Percentiles rank a stretch among this genome's conserved stretches.
Evolutionary conservation across 2,888 invertebrate species (phyloP).

Genomic region (Pristionchus exspectatus): DNA sequence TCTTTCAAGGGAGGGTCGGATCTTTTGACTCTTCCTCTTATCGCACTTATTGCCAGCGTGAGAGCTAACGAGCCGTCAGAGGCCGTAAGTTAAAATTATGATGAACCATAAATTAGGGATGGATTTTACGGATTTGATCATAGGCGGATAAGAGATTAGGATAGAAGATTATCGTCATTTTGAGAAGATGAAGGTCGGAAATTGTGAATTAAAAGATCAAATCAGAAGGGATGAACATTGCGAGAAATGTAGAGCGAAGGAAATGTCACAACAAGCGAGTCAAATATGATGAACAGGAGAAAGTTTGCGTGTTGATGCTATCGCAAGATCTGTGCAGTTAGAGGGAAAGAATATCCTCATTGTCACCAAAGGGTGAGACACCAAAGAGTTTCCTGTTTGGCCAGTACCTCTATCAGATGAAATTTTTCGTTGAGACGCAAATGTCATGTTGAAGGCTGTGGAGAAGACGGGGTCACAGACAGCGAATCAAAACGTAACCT

Average conservation of each 20-base stretch:
- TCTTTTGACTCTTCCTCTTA: not conserved
- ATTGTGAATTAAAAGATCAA: not conserved
- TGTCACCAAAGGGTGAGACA: too few relatives aligned
- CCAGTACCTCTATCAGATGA: too few relatives aligned
- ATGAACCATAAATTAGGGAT: not conserved
- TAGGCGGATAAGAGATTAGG: not conserved
- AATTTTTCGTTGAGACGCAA: too few relatives aligned
- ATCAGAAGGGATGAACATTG: not conserved
- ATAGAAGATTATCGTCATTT: not conserved
- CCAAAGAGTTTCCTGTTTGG: too few relatives aligned
- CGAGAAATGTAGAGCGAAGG: not conserved
- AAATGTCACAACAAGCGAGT: not conserved
- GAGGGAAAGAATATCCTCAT: not conserved
- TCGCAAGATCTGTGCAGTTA: not conserved
- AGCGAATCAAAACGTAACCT: too few relatives aligned
- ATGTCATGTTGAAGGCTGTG: too few relatives aligned
- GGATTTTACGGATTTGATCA: not conserved
- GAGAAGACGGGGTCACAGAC: too few relatives aligned
- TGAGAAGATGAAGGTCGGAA: not conserved
- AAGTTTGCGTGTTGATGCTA: not conserved
- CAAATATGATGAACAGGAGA: not conserved
- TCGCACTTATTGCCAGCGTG: too few relatives aligned
- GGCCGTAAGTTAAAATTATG: not conserved
- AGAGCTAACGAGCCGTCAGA: not conserved
- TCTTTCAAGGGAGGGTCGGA: not conserved